A percentile compares a stretch with the other conserved stretches of the same genome.
Evolutionary conservation across 2,113 vertebrate species (phyloP).

Genomic region (Zingel zingel): DNA sequence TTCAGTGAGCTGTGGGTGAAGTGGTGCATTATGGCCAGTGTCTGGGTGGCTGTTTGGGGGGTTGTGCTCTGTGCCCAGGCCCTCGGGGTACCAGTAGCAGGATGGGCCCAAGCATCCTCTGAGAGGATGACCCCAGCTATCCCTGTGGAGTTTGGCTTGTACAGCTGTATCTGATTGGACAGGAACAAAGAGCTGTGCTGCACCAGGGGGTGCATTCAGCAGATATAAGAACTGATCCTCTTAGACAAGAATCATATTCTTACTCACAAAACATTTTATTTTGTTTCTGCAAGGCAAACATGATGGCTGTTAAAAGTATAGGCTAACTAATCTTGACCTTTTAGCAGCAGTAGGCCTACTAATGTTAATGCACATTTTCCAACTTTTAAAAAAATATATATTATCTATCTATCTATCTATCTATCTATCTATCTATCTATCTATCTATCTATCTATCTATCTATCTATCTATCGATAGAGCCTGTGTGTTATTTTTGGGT

Average conservation of each 20-base stretch:
- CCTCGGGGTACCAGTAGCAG: constrained; percentile 83
- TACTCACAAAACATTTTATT: neutral
- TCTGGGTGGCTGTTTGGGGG: constrained; percentile 80
- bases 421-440: constrained; percentile 38
- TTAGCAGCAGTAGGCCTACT: neutral
- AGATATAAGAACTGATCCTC: constrained; percentile 50
- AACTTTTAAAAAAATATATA: no score
- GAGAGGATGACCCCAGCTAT: constrained; percentile 80
- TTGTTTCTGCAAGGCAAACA: neutral
- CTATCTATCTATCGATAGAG: neutral
- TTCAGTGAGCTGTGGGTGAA: constrained; percentile 57
- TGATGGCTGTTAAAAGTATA: neutral
- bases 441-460: constrained; percentile 37
- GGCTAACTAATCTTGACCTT: neutral
- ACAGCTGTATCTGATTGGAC: constrained; percentile 81
- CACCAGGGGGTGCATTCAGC: constrained; percentile 65
- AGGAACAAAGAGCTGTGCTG: constrained; percentile 72
- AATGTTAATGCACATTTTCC: neutral
- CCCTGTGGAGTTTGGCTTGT: constrained; percentile 77
- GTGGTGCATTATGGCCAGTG: constrained; percentile 69
- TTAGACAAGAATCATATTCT: constrained; percentile 23
- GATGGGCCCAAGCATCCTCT: constrained; percentile 79
- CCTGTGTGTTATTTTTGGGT: neutral
- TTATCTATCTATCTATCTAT: constrained; percentile 1
- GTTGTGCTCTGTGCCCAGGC: constrained; percentile 74